Evolutionary conservation across 2,888 invertebrate species (phyloP).

Genomic region (Sipha maydis): DNA sequence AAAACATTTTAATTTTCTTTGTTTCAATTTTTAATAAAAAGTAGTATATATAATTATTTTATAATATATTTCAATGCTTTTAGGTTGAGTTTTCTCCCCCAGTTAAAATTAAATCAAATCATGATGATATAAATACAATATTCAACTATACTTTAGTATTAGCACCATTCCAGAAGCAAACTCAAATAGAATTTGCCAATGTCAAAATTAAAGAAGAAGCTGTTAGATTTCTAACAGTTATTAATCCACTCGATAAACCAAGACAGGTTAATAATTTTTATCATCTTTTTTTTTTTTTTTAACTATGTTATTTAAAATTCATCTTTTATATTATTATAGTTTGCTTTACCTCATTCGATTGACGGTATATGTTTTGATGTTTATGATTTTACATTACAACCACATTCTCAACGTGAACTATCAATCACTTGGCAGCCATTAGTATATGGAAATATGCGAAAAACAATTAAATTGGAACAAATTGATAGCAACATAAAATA

Average conservation of each 20-base stretch:
- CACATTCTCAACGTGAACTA: constrained; percentile 35
- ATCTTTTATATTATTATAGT: constrained; percentile 18
- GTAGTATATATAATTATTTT: neutral
- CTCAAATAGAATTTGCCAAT: constrained; percentile 55
- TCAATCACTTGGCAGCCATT: constrained; percentile 50
- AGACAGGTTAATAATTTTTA: constrained; percentile 25
- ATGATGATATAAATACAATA: neutral
- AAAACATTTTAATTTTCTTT: no score
- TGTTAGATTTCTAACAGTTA: constrained; percentile 42
- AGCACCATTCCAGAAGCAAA: constrained; percentile 57
- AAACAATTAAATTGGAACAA: constrained; percentile 49
- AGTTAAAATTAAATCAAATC: constrained; percentile 33
- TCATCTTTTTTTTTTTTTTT: neutral
- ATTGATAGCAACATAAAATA: constrained; percentile 42
- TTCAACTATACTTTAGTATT: constrained; percentile 37
- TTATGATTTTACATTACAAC: constrained; percentile 46
- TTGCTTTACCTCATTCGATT: constrained; percentile 31
- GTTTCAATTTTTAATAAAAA: no score
- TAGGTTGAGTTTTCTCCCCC: constrained; percentile 57
- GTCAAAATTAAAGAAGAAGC: constrained; percentile 54
- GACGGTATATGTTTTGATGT: constrained; percentile 50
- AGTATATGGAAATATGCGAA: constrained; percentile 41
- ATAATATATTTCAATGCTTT: neutral
- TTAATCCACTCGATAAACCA: constrained; percentile 55
- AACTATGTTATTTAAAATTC: neutral